Percentiles rank a stretch among this genome's conserved stretches.
phyloP scores from a whole-genome alignment of 2,888 invertebrate species.

The Aphrophora alni region DNA sequence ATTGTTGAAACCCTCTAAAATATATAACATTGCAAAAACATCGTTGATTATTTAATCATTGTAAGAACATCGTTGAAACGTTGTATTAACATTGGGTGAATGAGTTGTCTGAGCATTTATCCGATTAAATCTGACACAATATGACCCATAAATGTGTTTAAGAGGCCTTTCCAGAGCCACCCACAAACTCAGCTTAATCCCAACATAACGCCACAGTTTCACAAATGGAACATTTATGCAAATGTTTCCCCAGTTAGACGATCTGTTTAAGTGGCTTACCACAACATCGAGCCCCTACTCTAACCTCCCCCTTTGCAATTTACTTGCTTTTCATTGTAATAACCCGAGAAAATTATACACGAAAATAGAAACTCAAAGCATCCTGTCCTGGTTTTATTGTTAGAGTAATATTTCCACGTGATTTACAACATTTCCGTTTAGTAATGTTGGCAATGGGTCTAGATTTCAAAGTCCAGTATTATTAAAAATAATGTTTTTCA shows the following conservation, averaged over 20 bases:
- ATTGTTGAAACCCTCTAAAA: too few species aligned
- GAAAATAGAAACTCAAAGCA: neutral
- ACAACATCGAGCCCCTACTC: neutral
- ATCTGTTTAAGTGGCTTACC: conserved; percentile 9
- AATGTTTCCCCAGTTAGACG: neutral
- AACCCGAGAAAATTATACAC: neutral
- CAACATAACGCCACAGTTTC: neutral
- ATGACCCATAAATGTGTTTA: neutral
- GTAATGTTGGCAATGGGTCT: neutral
- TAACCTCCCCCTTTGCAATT: neutral
- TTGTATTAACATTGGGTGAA: too few species aligned
- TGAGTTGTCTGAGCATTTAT: neutral
- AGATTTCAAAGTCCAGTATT: too few species aligned
- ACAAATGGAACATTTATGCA: conserved; percentile 9
- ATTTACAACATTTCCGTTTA: neutral
- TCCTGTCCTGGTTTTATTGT: neutral
- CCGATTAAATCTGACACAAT: neutral
- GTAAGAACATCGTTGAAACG: neutral
- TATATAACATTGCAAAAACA: too few species aligned
- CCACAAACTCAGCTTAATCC: neutral
- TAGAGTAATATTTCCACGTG: neutral
- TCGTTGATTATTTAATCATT: neutral
- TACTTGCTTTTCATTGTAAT: conserved; percentile 1
- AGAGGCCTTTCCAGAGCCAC: neutral
- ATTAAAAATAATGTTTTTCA: too few species aligned